phyloP scores from a whole-genome alignment of 1,140 invertebrate species.

The Thereuonema tuberculata region DNA sequence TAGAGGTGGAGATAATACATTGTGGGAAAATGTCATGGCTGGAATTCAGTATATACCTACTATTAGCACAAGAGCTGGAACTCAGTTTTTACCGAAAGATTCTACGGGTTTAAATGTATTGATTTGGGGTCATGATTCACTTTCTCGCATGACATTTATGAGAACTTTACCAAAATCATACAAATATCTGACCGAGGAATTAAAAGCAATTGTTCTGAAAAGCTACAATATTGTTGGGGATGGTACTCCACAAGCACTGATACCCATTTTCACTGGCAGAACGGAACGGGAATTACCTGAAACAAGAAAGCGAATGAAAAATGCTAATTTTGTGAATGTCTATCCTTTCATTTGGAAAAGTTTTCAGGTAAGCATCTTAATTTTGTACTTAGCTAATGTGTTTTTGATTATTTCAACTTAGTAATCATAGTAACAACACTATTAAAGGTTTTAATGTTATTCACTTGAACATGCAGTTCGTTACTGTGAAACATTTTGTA shows the following conservation, averaged over 20 bases:
- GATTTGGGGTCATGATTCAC: slow-evolving; percentile 82
- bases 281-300: slow-evolving; percentile 78
- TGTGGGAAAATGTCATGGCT: slow-evolving; percentile 43
- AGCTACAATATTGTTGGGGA: slow-evolving; percentile 67
- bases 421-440: slow-evolving; percentile 82
- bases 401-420: slow-evolving; percentile 71
- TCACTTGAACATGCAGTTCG: slow-evolving; percentile 89
- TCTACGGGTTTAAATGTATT: slow-evolving; percentile 55
- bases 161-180: slow-evolving; percentile 70
- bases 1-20: slow-evolving; percentile 16
- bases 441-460: slow-evolving; percentile 75
- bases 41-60: slow-evolving; percentile 39
- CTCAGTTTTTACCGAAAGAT: slow-evolving; percentile 37
- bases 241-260: slow-evolving; percentile 81
- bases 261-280: slow-evolving; percentile 77
- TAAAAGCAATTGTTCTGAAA: slow-evolving; percentile 55
- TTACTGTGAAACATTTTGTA: no score
- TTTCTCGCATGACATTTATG: slow-evolving; percentile 72
- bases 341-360: slow-evolving; percentile 72
- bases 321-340: slow-evolving; percentile 51
- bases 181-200: slow-evolving; percentile 49
- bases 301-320: slow-evolving; percentile 54
- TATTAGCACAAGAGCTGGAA: slow-evolving; percentile 32
- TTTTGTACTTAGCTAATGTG: slow-evolving; percentile 50
- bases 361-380: no score